Evolutionary conservation across 2,113 vertebrate species (phyloP), one percentile per base, ranked within the genome.

Genomic region (Microtus montanus): DNA sequence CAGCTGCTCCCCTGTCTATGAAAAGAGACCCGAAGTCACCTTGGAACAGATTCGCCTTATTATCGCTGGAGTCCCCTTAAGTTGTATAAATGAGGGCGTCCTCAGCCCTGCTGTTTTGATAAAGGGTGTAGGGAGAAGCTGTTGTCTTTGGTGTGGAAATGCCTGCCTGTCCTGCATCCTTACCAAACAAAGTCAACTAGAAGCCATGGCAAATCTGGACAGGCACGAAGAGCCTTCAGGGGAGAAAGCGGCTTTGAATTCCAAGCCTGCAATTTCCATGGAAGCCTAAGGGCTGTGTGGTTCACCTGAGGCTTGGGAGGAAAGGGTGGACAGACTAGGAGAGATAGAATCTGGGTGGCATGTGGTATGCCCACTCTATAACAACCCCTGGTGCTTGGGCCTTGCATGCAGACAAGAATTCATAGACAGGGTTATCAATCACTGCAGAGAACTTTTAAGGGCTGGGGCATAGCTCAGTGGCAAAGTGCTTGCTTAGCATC

Each of bases 51-150:
- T 64, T 80, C 2, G 68, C 80, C 94, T 93, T 74, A 95, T 82
- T 93, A 90, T 70, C 38, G 44, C 84, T 85, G 58, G 80, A 3
- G 92, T 96, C 90, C 78, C 88, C 80, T 85, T 95, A 95, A 93
- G 88, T 96, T 92, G 91, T 84, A 94, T 93, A 96, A 96, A 96
- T 95, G 95, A 89, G 88, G 54, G 74, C 47, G 44, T 66, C 19
- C 19, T 30, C 3, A 1, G 91, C 80, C 24, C 47, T 35, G 28
- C 44, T 75, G 61, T 91, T 58, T 47, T 20, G 28, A 93, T 30
- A 83, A 83, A 74, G 10, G 33, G 7, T 78, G 28, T 49, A 86
- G 35, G 84, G 9, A n/a, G 49, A 61, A 6, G 38, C 64, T 0
- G 1, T 20, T 70, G 84, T 77, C 84, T 92, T 82, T 68, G 33